Evolutionary conservation across 92 coral and sea anemone genomes (phyloP).

Genomic region (Montipora capitata): DNA sequence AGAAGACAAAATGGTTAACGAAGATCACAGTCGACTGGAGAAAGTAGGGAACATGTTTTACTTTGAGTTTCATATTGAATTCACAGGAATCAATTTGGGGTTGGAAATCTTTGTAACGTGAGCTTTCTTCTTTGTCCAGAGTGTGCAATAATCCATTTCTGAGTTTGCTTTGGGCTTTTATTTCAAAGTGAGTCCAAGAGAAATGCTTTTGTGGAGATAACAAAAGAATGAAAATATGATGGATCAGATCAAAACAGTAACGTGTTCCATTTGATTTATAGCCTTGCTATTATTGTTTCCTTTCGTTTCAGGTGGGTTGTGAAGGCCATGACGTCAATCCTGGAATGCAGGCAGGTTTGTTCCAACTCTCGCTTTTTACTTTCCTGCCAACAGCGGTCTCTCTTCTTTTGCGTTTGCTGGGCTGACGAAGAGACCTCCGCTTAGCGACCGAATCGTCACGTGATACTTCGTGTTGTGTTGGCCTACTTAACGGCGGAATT

Average conservation of each 20-base stretch:
- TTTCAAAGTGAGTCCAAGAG: no score
- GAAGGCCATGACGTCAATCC: background rate
- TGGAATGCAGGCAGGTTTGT: conserved; percentile 11
- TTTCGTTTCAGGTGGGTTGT: background rate
- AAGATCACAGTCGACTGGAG: background rate
- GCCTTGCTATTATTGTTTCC: background rate
- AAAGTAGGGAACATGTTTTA: background rate
- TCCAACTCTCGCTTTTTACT: no score
- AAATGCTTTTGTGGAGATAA: background rate
- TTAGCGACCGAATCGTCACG: no score
- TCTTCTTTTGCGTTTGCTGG: no score
- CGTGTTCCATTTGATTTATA: background rate
- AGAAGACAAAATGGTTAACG: conserved; percentile 15
- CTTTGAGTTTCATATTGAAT: background rate
- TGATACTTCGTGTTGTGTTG: no score
- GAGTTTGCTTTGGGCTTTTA: no score
- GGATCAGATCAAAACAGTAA: background rate
- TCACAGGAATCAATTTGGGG: background rate
- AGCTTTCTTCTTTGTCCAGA: no score
- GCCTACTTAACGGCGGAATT: no score
- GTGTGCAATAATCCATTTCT: no score
- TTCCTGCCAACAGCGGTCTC: no score
- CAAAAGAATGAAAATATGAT: background rate
- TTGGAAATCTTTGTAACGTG: no score
- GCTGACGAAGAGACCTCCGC: no score